phyloP scores from a whole-genome alignment of 2,113 vertebrate species.

The Hippocampus barbouri region DNA sequence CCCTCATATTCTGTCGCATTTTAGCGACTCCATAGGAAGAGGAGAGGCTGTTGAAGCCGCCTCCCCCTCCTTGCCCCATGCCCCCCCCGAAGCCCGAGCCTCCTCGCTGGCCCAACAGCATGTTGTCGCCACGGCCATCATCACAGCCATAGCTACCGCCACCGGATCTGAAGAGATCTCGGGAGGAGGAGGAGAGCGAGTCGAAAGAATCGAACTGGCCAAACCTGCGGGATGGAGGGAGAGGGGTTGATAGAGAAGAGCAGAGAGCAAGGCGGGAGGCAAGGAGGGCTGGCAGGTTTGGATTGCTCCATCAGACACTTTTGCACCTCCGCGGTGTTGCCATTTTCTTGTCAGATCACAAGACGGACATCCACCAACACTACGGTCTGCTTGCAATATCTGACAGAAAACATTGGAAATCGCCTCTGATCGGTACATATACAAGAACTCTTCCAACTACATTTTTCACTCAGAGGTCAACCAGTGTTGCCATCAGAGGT shows the following conservation, averaged over 20 bases:
- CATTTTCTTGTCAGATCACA: constrained; percentile 43
- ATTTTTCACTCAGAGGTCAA: constrained; percentile 25
- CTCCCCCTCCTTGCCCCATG: constrained; percentile 65
- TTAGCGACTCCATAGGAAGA: constrained; percentile 77
- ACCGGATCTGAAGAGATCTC: constrained; percentile 83
- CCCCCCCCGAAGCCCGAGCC: constrained; percentile 76
- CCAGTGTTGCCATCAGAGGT: constrained; percentile 30
- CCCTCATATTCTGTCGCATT: constrained; percentile 80
- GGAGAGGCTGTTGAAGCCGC: constrained; percentile 77
- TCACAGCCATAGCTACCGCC: constrained; percentile 80
- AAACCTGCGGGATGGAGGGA: constrained; percentile 80
- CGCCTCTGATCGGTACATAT: constrained; percentile 16
- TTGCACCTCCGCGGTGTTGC: constrained; percentile 55
- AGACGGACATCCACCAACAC: constrained; percentile 37
- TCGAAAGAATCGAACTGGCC: constrained; percentile 89
- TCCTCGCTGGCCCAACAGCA: constrained; percentile 73
- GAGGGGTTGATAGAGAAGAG: constrained; percentile 70
- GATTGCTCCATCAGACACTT: constrained; percentile 63
- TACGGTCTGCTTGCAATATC: constrained; percentile 36
- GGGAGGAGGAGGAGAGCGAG: constrained; percentile 80
- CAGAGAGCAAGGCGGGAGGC: constrained; percentile 70
- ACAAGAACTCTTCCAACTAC: constrained; percentile 30
- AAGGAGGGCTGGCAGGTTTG: constrained; percentile 59
- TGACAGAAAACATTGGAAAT: constrained; percentile 3
- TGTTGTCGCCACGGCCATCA: constrained; percentile 75